Evolutionary conservation across 2,797 vertebrate species (phyloP), one percentile per base, ranked within the genome.

Genomic region (Scomberomorus guttatus): DNA sequence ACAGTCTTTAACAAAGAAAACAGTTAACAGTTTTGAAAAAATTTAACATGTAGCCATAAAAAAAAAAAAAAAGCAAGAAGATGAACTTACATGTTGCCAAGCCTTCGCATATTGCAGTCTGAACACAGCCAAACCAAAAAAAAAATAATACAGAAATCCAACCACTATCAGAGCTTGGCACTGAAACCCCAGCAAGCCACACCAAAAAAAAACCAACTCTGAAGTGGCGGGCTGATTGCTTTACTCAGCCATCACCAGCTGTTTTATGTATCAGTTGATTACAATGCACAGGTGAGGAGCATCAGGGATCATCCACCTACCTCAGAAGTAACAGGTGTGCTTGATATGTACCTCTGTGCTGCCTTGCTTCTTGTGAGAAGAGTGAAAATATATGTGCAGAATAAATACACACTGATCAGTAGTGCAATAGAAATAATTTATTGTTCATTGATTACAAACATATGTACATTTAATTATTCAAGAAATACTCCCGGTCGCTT

Each of bases 1-100:
- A 69, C 2, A 90, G 57, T 52, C 96, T 96, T 27, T 0, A 50
- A 74, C 11, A 76, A 18, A 51, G 7, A 7, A 15, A 46, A 20
- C 0, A n/a, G n/a, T n/a, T n/a, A n/a, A 17, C 0, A 24, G 15
- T 29, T 71, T 20, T 80, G 7, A 77, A 7, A 42, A 2, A 18
- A 2, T 10, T 14, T 6, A 11, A 11, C 10, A 11, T 11, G 6
- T 1, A 12, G 2, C 1, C 11, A 20, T 2, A 56, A 34, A 9
- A 17, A 50, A 46, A 3, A 14, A 0, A 22, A 11, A 4, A 1
- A 2, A 5, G 0, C 2, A 20, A 65, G 2, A 0, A 32, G 5
- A 20, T 15, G 0, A 24, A 92, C 90, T 81, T 74, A 95, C 95
- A 87, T 57, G 68, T 66, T 77, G 22, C 22, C 37, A 80, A 77